Conservation (phyloP, 2,888 invertebrate species). For the Polyommatus icarus region DNA sequence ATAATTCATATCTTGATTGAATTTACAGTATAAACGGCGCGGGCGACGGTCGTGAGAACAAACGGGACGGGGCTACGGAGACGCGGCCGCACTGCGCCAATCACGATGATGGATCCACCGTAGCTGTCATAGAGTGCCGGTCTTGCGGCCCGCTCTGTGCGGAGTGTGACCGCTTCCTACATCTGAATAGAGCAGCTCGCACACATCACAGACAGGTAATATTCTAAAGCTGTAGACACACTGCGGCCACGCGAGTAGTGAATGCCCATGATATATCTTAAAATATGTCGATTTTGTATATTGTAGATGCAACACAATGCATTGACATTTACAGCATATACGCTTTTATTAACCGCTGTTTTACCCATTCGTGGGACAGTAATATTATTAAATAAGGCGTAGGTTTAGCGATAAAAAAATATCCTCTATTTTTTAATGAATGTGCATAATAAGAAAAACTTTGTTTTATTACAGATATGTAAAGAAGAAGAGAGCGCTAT, state of each 20-base stretch:
- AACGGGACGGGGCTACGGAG: constrained; percentile 57
- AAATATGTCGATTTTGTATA: no score
- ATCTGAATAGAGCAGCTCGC: constrained; percentile 92
- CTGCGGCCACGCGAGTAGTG: no score
- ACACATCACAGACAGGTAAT: constrained; percentile 90
- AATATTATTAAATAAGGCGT: no score
- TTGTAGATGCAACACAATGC: no score
- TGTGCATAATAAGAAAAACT: not conserved
- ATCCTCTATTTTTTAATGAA: no score
- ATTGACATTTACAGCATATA: no score
- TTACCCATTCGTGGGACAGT: no score
- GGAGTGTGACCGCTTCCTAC: constrained; percentile 97
- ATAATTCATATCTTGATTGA: not conserved
- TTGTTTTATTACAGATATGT: constrained; percentile 82
- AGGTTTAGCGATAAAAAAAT: no score
- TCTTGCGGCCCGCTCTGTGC: constrained; percentile 95
- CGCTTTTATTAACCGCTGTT: no score
- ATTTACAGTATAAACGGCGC: constrained; percentile 50
- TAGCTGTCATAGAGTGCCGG: constrained; percentile 95
- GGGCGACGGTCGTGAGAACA: constrained; percentile 51
- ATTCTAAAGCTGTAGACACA: not conserved
- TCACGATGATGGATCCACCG: constrained; percentile 97
- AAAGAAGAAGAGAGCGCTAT: constrained; percentile 98
- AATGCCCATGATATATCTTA: no score
- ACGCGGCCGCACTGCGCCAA: constrained; percentile 93